phyloP scores from a whole-genome alignment of 2,888 invertebrate species.

The Pyrgus malvae region DNA sequence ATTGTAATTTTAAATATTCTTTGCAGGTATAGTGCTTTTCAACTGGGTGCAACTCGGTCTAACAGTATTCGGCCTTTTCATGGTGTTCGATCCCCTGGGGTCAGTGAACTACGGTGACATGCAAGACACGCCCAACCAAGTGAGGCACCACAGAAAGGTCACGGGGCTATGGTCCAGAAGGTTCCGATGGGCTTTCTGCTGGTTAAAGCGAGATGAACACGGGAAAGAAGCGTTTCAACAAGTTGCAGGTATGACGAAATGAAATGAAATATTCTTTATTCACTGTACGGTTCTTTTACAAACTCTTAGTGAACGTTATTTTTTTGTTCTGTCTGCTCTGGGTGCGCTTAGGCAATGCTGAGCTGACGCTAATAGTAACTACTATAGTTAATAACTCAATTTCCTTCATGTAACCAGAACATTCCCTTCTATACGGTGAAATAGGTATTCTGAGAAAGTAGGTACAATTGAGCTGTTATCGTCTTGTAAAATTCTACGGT shows the following conservation, averaged over 20 bases:
- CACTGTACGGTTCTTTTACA: not conserved
- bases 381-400: too few species aligned
- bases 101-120: slow-evolving; percentile 84
- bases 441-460: too few species aligned
- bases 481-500: too few species aligned
- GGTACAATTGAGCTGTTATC: too few species aligned
- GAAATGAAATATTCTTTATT: too few species aligned
- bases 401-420: too few species aligned
- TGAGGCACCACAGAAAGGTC: slow-evolving; percentile 85
- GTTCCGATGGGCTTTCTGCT: slow-evolving; percentile 89
- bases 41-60: slow-evolving; percentile 91
- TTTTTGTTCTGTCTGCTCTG: too few species aligned
- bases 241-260: slow-evolving; percentile 82
- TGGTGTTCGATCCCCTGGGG: slow-evolving; percentile 92
- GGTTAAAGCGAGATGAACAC: slow-evolving; percentile 87
- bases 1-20: not conserved
- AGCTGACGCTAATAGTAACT: too few species aligned
- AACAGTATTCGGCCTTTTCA: slow-evolving; percentile 87
- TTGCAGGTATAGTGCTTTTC: slow-evolving; percentile 87
- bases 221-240: slow-evolving; percentile 90
- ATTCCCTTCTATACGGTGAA: too few species aligned
- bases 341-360: too few species aligned
- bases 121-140: slow-evolving; percentile 84
- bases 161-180: slow-evolving; percentile 88
- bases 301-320: too few species aligned